Evolutionary conservation across 2,113 vertebrate genomes (phyloP).

Genomic region (Coregonus clupeaformis): DNA sequence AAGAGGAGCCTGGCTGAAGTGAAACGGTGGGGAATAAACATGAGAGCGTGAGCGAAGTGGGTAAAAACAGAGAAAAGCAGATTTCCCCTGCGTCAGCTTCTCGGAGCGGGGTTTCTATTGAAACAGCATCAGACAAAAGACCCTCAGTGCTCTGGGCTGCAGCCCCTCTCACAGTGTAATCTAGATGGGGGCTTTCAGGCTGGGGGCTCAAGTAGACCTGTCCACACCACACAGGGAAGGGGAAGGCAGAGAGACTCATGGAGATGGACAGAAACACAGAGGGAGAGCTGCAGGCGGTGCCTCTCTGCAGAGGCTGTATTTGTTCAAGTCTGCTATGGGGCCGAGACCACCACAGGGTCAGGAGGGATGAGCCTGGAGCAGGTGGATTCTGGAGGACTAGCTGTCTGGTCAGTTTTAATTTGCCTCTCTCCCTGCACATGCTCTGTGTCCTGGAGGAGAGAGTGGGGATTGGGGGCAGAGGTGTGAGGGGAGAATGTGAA

Average conservation of each 20-base stretch:
- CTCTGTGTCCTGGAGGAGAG: slow-evolving; percentile 20
- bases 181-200: slow-evolving; percentile 68
- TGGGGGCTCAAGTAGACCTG: slow-evolving; percentile 54
- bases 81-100: slow-evolving; percentile 56
- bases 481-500: slow-evolving; percentile 7
- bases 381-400: slow-evolving; percentile 33
- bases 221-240: slow-evolving; percentile 5
- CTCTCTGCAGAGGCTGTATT: slow-evolving; percentile 18
- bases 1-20: slow-evolving; percentile 21
- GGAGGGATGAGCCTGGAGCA: slow-evolving; percentile 37
- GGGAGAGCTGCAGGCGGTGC: slow-evolving; percentile 23
- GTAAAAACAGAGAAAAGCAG: slow-evolving; percentile 33
- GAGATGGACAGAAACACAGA: slow-evolving; percentile 17
- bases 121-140: slow-evolving; percentile 75
- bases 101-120: slow-evolving; percentile 70
- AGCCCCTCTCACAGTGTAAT: slow-evolving; percentile 61
- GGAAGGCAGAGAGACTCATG: slow-evolving; percentile 36
- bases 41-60: not conserved
- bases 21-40: slow-evolving; percentile 22
- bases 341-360: slow-evolving; percentile 30
- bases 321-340: too few relatives aligned
- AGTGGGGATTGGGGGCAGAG: slow-evolving; percentile 7
- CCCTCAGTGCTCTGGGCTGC: slow-evolving; percentile 62
- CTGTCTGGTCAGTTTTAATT: slow-evolving; percentile 37
- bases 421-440: slow-evolving; percentile 7